Evolutionary conservation across 2,888 invertebrate species (phyloP), one percentile per base, ranked within the genome.

Genomic region (Pyrrhia umbra): DNA sequence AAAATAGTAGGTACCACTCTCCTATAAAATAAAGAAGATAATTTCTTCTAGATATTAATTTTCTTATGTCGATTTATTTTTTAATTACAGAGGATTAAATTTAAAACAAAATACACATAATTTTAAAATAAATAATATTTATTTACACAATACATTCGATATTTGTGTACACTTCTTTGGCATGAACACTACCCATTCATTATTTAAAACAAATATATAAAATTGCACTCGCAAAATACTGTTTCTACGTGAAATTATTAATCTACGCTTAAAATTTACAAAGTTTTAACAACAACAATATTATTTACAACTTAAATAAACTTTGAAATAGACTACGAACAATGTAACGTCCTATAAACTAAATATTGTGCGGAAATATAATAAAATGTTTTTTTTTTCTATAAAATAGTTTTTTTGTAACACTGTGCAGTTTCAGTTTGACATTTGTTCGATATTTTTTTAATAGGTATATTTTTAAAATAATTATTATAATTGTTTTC

Each of bases 141-240:
- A 92, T 92, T 92, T 92, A 92, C 90, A 92, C 88, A 88, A 83
- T 75, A 75, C 72, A 77, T 75, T 87, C 85, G 83, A 84, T 76
- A 84, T 88, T 88, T 90, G 91, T 91, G 91, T 90, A 92, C 91
- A 92, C 85, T 86, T 93, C 94, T 93, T 94, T 94, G 93, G 94
- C 88, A 92, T 93, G 87, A 87, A 85, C 89, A 86, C 92, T 92
- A 93, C 90, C 86, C 91, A 90, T 89, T 86, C 83, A 78, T 80
- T 79, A 77, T 51, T 37, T 81, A 81, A 81, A 75, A 71, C 82
- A 80, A 80, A 75, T 74, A 82, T 85, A 74, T 81, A 81, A 86
- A 86, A 94, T 93, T 93, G 93, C 93, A 93, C 93, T 90, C 87
- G 83, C 86, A 90, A 90, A 92, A 93, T 92, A 92, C 91, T 92